Conservation (phyloP, 2,888 invertebrate genomes). For the Ametastegia equiseti region DNA sequence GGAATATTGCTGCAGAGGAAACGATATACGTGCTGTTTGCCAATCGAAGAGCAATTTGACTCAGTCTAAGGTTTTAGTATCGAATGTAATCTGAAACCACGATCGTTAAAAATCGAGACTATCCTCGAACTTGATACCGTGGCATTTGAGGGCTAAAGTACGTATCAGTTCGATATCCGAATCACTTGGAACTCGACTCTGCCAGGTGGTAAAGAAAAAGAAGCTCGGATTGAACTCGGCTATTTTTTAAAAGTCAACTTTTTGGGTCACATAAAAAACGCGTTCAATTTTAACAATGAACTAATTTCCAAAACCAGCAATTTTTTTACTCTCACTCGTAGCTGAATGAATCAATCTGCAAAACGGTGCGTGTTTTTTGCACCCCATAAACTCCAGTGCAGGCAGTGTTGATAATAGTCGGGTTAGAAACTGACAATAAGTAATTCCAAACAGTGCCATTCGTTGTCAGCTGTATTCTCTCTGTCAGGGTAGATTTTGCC, state of each 20-base stretch:
- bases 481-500: constrained; percentile 6
- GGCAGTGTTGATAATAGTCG: neutral
- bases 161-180: neutral
- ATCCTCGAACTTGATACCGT: neutral
- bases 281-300: too few relatives aligned
- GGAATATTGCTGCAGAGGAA: too few relatives aligned
- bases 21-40: too few relatives aligned
- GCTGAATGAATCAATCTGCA: too few relatives aligned
- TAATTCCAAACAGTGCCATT: neutral
- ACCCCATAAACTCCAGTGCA: too few relatives aligned
- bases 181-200: neutral
- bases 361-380: too few relatives aligned
- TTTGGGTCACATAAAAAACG: too few relatives aligned
- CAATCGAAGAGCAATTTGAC: too few relatives aligned
- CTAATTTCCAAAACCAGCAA: too few relatives aligned
- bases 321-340: too few relatives aligned
- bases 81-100: neutral
- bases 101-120: constrained; percentile 1
- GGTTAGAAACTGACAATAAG: neutral
- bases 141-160: neutral
- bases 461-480: neutral
- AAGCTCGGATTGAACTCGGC: neutral
- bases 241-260: too few relatives aligned
- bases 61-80: too few relatives aligned
- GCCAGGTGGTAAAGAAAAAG: neutral